A percentile compares a stretch with the other conserved stretches of the same genome.
Conservation (phyloP, 2,888 invertebrate species). For the Ichneumon xanthorius region DNA sequence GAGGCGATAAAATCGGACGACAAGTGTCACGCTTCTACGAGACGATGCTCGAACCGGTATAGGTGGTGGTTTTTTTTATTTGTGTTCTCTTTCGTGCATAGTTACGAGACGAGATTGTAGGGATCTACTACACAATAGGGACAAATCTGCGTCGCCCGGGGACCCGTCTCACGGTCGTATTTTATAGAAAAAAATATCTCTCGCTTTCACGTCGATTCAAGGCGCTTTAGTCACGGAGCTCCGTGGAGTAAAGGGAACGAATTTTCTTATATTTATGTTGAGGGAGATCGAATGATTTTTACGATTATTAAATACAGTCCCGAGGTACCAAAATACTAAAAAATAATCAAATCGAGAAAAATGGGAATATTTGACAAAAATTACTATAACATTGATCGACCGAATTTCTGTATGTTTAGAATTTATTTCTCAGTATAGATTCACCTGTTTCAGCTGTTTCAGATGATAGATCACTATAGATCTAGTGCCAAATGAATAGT, state of each 20-base stretch:
- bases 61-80: conserved; percentile 32
- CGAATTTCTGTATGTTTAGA: background rate
- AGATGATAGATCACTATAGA: too few species aligned
- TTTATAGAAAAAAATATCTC: background rate
- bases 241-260: background rate
- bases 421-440: background rate
- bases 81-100: background rate
- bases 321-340: background rate
- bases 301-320: background rate
- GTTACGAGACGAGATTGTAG: conserved; percentile 24
- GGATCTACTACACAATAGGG: conserved; percentile 72
- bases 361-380: background rate
- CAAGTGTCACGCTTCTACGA: conserved; percentile 79
- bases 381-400: too few species aligned
- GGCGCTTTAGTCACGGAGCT: conserved; percentile 32
- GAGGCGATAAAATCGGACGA: conserved; percentile 82
- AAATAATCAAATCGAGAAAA: background rate
- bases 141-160: conserved; percentile 68
- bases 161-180: conserved; percentile 74
- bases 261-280: background rate
- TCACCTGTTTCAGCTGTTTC: too few species aligned
- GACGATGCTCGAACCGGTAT: conserved; percentile 27
- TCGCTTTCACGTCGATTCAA: conserved; percentile 17
- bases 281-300: background rate
- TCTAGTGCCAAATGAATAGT: too few species aligned